These are phyloP conservation scores for Glaucomys volans DNA, from an alignment of 2,113 vertebrate genomes.

Conservation along the genomic window DNA sequence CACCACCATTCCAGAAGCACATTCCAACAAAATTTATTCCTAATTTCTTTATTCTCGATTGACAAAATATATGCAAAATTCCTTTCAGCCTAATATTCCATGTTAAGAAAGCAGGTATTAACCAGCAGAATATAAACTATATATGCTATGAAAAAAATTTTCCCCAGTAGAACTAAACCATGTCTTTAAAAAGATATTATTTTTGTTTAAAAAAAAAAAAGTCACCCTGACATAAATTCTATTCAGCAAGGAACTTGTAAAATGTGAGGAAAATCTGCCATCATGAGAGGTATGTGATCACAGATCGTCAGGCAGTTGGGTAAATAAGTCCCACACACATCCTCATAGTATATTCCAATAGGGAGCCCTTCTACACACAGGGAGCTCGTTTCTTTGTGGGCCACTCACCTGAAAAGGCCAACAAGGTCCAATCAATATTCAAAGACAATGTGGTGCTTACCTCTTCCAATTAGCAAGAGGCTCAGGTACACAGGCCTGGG, in stretches of 20 bases:
- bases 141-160: background rate
- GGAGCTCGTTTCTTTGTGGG: background rate
- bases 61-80: background rate
- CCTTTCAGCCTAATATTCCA: background rate
- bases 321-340: background rate
- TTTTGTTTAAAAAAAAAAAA: slow-evolving; percentile 1
- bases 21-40: background rate
- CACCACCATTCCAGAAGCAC: background rate
- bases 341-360: background rate
- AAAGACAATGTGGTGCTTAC: background rate
- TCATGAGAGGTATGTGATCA: background rate
- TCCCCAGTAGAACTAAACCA: background rate
- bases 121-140: background rate
- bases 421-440: background rate
- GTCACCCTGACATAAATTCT: background rate
- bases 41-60: slow-evolving; percentile 22
- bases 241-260: background rate
- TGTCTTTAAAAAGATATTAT: background rate
- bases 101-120: background rate
- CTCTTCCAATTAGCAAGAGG: background rate
- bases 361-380: background rate
- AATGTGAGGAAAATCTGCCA: background rate
- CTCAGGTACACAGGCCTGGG: background rate
- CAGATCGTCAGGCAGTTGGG: background rate
- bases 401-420: background rate